These are phyloP conservation scores for Andrena fulva DNA, from an alignment of 2,888 invertebrate species.

Conservation along the genomic window DNA sequence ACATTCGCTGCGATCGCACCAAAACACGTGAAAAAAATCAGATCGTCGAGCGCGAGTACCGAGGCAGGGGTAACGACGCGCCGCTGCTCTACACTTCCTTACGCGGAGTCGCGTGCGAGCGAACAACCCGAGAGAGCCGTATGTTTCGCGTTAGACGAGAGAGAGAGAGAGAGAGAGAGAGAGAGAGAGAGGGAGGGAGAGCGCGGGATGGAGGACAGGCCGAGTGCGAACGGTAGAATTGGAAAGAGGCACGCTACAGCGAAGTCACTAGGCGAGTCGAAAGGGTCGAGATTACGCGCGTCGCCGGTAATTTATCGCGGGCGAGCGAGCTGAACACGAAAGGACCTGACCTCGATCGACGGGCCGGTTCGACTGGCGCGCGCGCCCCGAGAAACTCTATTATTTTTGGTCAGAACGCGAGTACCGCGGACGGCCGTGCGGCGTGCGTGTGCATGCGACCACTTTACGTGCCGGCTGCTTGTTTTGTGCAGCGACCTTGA, in stretches of 20 bases:
- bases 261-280: slow-evolving; percentile 61
- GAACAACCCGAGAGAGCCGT: slow-evolving; percentile 37
- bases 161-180: background rate
- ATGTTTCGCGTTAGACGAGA: slow-evolving; percentile 21
- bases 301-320: slow-evolving; percentile 59
- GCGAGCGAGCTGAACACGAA: slow-evolving; percentile 45
- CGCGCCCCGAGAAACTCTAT: slow-evolving; percentile 40
- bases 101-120: slow-evolving; percentile 59
- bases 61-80: slow-evolving; percentile 45
- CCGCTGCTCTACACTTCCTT: slow-evolving; percentile 58
- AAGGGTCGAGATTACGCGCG: slow-evolving; percentile 60
- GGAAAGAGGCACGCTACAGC: slow-evolving; percentile 47
- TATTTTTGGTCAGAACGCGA: slow-evolving; percentile 55
- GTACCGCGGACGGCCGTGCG: slow-evolving; percentile 38
- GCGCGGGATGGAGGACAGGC: slow-evolving; percentile 20
- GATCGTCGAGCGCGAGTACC: slow-evolving; percentile 17
- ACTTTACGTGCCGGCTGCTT: slow-evolving; percentile 63
- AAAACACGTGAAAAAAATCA: slow-evolving; percentile 55
- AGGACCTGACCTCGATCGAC: slow-evolving; percentile 56
- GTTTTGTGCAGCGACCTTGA: slow-evolving; percentile 62
- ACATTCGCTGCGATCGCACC: slow-evolving; percentile 68
- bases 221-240: slow-evolving; percentile 41
- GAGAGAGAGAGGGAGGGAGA: background rate
- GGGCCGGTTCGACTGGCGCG: slow-evolving; percentile 39
- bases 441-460: slow-evolving; percentile 55